Base-by-base conservation (phyloP, 37 sponge, comb jelly and placozoan genomes). In the Mnemiopsis leidyi region DNA sequence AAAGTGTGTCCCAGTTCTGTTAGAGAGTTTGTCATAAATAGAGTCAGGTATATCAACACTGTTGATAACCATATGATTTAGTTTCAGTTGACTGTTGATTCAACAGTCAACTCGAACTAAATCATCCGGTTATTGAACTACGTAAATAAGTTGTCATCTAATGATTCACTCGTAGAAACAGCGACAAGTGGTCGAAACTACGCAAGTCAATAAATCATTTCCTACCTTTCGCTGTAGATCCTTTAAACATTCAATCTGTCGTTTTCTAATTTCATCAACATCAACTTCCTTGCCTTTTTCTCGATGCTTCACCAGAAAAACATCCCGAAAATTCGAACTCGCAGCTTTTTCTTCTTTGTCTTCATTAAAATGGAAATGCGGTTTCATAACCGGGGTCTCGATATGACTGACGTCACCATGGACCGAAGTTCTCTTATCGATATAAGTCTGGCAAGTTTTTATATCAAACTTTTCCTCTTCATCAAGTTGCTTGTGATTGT, bases 1-100 rank as follows among this genome's bases (percentile, higher is more conserved):
- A 5, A 5, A 71, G 75, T 23, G 30, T 71, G 75, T 71, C 75
- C 75, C 75, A 71, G 75, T 71, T 71, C 75, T 71, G 30, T 29
- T 29, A 5, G 13, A 48, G 61, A 48, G 61, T 48, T 48, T 48
- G 61, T 48, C 61, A 48, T 48, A 48, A 48, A 20, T 67, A 67
- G 68, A 20, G 13, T 67, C 20, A 67, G 68, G 20, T 13, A n/a
- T n/a, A n/a, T n/a, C n/a, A n/a, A n/a, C n/a, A n/a, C n/a, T n/a
- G n/a, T n/a, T n/a, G n/a, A n/a, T n/a, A n/a, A n/a, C n/a, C n/a
- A n/a, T n/a, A n/a, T n/a, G n/a, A n/a, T n/a, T n/a, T n/a, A n/a
- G n/a, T n/a, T n/a, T n/a, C n/a, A n/a, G n/a, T n/a, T n/a, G n/a
- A n/a, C n/a, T n/a, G n/a, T n/a, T n/a, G n/a, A n/a, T n/a, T n/a